A percentile compares a stretch with the other conserved stretches of the same genome.
These are phyloP conservation scores for Zaprionus lachaisei DNA, from an alignment of 1,140 invertebrate species.

Conservation along the genomic window DNA sequence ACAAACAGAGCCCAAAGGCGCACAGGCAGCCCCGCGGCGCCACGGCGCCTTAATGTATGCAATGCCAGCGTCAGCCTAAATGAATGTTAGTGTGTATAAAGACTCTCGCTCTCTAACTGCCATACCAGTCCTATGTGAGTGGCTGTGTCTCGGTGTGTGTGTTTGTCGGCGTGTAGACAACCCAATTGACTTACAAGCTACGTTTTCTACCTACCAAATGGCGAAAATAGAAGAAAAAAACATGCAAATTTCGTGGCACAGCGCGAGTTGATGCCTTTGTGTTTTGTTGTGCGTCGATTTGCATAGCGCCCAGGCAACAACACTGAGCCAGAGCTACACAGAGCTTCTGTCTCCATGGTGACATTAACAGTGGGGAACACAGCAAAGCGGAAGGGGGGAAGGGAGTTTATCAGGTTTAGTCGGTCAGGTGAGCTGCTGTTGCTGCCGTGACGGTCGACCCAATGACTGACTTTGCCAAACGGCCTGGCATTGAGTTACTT, in stretches of 20 bases:
- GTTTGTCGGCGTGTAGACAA: constrained; percentile 45
- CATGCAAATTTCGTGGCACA: constrained; percentile 71
- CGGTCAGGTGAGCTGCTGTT: constrained; percentile 57
- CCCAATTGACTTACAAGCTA: constrained; percentile 73
- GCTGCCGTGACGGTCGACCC: constrained; percentile 35
- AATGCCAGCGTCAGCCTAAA: constrained; percentile 64
- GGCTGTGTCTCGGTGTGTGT: constrained; percentile 23
- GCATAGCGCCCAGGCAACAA: constrained; percentile 58
- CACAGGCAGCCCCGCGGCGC: constrained; percentile 40
- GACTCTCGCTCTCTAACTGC: constrained; percentile 13
- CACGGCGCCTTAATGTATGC: constrained; percentile 68
- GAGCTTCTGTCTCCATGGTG: constrained; percentile 70
- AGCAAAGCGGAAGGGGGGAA: not conserved
- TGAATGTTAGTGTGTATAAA: constrained; percentile 60
- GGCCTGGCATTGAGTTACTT: constrained; percentile 68
- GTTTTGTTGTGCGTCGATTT: constrained; percentile 72
- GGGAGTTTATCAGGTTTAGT: constrained; percentile 29
- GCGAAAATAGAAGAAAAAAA: constrained; percentile 51
- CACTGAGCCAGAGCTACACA: constrained; percentile 24
- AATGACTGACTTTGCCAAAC: constrained; percentile 67
- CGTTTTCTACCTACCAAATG: constrained; percentile 51
- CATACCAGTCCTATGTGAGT: constrained; percentile 27
- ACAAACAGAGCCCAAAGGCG: constrained; percentile 73
- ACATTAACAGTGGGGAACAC: constrained; percentile 65
- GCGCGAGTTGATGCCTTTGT: constrained; percentile 45